Percentiles rank a stretch among this genome's conserved stretches.
Conservation (phyloP, 2,113 vertebrate genomes). For the Regulus satrapa region DNA sequence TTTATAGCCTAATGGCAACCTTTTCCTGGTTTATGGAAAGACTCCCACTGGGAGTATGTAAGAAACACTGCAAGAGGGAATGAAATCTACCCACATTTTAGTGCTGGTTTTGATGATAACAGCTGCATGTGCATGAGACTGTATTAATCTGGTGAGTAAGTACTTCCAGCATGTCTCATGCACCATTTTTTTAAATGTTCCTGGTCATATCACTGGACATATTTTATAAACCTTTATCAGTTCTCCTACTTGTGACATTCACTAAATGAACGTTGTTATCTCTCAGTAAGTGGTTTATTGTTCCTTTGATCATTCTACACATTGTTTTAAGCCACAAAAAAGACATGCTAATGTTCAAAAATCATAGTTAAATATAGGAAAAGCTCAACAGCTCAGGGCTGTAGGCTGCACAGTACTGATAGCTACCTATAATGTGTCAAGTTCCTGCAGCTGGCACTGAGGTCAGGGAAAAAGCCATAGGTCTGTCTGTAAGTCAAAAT, state of each 20-base stretch:
- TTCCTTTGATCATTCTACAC: not conserved
- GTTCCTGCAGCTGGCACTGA: not conserved
- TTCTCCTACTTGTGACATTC: conserved; percentile 9
- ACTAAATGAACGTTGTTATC: not conserved
- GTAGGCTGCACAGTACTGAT: not conserved
- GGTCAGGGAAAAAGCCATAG: not conserved
- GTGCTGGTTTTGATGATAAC: not conserved
- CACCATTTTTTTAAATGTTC: not conserved
- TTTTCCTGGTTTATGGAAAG: not conserved
- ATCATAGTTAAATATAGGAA: not conserved
- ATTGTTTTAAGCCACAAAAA: not conserved
- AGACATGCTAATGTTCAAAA: not conserved
- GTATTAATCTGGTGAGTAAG: not conserved
- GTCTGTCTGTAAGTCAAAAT: not conserved
- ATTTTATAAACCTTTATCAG: not conserved
- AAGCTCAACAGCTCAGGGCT: not conserved
- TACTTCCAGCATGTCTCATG: not conserved
- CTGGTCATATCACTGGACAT: not conserved
- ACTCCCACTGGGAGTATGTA: not conserved
- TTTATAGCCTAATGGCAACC: not conserved
- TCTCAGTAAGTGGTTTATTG: not conserved
- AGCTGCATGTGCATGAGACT: not conserved
- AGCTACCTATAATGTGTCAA: not conserved
- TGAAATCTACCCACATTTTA: not conserved
- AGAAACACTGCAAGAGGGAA: not conserved